phyloP scores from a whole-genome alignment of 2,888 invertebrate species.

The Crematogaster levior region DNA sequence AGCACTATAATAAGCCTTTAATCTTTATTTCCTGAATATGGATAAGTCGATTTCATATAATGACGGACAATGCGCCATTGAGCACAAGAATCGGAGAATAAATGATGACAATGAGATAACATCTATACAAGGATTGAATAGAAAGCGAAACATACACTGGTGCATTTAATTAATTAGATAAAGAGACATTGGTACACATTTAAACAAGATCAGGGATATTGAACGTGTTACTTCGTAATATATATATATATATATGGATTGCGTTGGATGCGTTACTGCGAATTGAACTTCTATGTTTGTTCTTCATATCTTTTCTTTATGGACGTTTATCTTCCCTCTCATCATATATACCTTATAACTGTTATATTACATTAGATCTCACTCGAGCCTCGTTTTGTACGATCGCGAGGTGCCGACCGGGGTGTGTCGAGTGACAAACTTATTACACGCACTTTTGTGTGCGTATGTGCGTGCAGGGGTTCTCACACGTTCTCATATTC shows the following conservation, averaged over 20 bases:
- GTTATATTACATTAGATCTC: neutral
- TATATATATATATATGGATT: too few relatives aligned
- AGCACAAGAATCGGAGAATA: neutral
- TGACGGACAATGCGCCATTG: neutral
- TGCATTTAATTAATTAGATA: neutral
- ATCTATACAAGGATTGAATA: neutral
- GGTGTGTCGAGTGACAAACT: slow-evolving; percentile 69
- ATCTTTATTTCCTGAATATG: neutral
- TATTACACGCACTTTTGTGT: slow-evolving; percentile 24
- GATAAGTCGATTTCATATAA: neutral
- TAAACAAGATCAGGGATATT: neutral
- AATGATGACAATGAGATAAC: neutral
- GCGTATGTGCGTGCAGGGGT: slow-evolving; percentile 54
- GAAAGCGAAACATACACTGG: neutral
- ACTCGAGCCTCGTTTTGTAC: slow-evolving; percentile 2
- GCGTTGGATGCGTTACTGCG: neutral
- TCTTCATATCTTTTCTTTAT: neutral
- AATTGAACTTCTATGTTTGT: slow-evolving; percentile 6
- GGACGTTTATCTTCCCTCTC: neutral
- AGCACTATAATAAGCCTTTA: neutral
- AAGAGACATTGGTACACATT: neutral
- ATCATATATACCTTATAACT: neutral
- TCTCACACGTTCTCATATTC: slow-evolving; percentile 51
- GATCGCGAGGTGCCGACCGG: slow-evolving; percentile 41
- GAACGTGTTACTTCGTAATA: neutral